Conservation (phyloP, 1,140 invertebrate genomes). For the Zophobas atratus region DNA sequence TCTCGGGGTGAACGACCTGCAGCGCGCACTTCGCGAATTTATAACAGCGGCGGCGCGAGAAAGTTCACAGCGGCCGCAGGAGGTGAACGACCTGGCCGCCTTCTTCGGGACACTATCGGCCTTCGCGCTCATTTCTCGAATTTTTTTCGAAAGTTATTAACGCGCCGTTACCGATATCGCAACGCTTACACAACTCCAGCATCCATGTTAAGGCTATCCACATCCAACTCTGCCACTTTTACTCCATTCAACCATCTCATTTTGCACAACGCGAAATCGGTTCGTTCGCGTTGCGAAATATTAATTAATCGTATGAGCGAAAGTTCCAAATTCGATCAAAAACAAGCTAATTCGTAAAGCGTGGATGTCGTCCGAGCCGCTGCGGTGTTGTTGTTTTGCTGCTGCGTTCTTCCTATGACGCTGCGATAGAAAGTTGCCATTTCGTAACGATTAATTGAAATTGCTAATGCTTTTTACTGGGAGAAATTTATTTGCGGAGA, state of each 20-base stretch:
- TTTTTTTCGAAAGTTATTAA: slow-evolving; percentile 44
- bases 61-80: slow-evolving; percentile 59
- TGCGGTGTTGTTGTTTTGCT: neutral
- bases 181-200: slow-evolving; percentile 61
- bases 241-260: slow-evolving; percentile 56
- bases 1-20: slow-evolving; percentile 63
- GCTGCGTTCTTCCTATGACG: slow-evolving; percentile 31
- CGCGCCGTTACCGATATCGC: slow-evolving; percentile 49
- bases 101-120: slow-evolving; percentile 7
- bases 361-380: slow-evolving; percentile 8
- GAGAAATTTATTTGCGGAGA: slow-evolving; percentile 32
- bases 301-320: neutral
- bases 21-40: slow-evolving; percentile 52
- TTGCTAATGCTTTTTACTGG: slow-evolving; percentile 25
- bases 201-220: slow-evolving; percentile 66
- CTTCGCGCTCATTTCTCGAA: slow-evolving; percentile 8
- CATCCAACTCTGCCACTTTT: slow-evolving; percentile 60
- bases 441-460: slow-evolving; percentile 32
- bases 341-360: neutral
- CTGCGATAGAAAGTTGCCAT: slow-evolving; percentile 31
- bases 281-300: slow-evolving; percentile 21
- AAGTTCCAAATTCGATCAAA: slow-evolving; percentile 13
- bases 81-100: slow-evolving; percentile 61
- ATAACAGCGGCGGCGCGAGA: slow-evolving; percentile 56
- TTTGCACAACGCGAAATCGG: slow-evolving; percentile 54